These are phyloP conservation scores for Bombus polaris DNA, from an alignment of 1,140 invertebrate species.

Conservation along the genomic window DNA sequence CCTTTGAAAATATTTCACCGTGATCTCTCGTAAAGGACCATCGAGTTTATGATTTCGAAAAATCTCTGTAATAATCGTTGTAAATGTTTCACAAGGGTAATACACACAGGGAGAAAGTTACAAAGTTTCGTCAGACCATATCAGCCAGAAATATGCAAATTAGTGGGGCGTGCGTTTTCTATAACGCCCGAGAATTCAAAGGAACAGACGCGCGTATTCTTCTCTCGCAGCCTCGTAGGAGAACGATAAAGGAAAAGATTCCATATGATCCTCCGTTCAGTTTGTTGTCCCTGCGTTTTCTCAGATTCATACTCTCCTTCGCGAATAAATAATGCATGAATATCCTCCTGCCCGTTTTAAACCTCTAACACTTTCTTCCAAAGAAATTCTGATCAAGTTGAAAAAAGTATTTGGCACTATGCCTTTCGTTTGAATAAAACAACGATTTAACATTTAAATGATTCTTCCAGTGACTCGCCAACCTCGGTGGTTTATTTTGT, in stretches of 20 bases:
- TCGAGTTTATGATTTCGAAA: not conserved
- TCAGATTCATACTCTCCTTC: too few relatives aligned
- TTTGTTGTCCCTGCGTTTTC: not conserved
- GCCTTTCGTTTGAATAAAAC: not conserved
- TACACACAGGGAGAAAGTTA: too few relatives aligned
- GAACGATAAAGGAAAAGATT: slow-evolving; percentile 9
- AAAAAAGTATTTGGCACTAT: not conserved
- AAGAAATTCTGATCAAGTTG: not conserved
- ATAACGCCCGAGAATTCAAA: not conserved
- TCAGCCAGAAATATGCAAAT: too few relatives aligned
- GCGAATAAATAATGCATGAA: slow-evolving; percentile 41
- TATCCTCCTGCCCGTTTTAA: not conserved
- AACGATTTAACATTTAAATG: not conserved
- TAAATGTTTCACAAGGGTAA: too few relatives aligned
- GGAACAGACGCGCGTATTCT: too few relatives aligned
- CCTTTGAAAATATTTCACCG: too few relatives aligned
- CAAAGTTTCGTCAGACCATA: too few relatives aligned
- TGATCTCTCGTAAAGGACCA: not conserved
- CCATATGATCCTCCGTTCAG: slow-evolving; percentile 4
- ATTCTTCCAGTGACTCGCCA: not conserved
- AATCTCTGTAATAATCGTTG: not conserved
- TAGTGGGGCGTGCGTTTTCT: too few relatives aligned
- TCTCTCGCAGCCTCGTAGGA: not conserved
- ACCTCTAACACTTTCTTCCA: not conserved
- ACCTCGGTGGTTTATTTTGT: not conserved